These are phyloP conservation scores for Cyclophora albipunctata DNA, from an alignment of 2,888 invertebrate species.

Conservation along the genomic window DNA sequence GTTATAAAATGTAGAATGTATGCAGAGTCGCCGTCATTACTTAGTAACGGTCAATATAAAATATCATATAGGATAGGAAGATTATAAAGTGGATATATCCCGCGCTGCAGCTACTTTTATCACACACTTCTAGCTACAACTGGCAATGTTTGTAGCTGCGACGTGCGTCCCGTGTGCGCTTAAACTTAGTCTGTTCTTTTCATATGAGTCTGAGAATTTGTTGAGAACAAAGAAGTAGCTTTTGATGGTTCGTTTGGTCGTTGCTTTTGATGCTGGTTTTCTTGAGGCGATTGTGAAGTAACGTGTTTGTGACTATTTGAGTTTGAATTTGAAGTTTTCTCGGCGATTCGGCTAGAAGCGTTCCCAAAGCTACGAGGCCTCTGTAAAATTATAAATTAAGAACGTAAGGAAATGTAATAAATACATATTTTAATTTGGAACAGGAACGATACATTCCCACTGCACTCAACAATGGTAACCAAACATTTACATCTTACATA, in stretches of 20 bases:
- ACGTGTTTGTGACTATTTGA: conserved; percentile 48
- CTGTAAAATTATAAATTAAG: conserved; percentile 56
- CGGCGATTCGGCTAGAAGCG: conserved; percentile 73
- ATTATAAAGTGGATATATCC: too few species aligned
- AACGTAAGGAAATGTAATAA: too few species aligned
- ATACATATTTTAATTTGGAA: too few species aligned
- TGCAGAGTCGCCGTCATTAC: too few species aligned
- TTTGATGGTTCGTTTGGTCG: conserved; percentile 43
- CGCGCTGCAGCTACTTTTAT: too few species aligned
- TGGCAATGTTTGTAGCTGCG: too few species aligned
- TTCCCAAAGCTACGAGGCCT: conserved; percentile 85
- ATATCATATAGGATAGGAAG: not conserved
- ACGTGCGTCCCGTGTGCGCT: too few species aligned
- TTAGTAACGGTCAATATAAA: too few species aligned
- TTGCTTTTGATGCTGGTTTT: conserved; percentile 39
- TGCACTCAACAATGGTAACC: not conserved
- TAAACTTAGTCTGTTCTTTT: conserved; percentile 18
- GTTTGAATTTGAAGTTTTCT: conserved; percentile 55
- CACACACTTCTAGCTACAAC: too few species aligned
- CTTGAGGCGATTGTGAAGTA: conserved; percentile 55
- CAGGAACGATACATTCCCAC: too few species aligned
- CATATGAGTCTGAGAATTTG: conserved; percentile 60
- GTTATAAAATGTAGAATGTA: too few species aligned
- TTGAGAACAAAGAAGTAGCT: conserved; percentile 56
- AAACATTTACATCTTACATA: too few species aligned